phyloP scores from a whole-genome alignment of 2,113 vertebrate genomes.

The Stictonetta naevosa region DNA sequence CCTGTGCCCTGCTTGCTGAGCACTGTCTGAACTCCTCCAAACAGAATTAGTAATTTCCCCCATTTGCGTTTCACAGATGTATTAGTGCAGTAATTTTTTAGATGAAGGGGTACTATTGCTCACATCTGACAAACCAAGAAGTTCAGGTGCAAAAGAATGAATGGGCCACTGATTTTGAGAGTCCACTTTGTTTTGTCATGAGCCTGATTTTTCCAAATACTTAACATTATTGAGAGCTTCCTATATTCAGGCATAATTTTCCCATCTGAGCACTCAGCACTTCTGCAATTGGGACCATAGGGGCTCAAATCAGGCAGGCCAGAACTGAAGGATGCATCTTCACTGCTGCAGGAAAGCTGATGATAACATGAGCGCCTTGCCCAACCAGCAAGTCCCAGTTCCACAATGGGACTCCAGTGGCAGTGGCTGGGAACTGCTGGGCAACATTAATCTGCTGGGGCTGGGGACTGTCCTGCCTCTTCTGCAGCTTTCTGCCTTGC shows the following conservation, averaged over 20 bases:
- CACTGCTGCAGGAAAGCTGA: background rate
- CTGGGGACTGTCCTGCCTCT: background rate
- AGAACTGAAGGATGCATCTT: background rate
- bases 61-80: conserved; percentile 63
- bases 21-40: conserved; percentile 47
- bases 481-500: background rate
- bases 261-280: conserved; percentile 32
- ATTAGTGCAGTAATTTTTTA: background rate
- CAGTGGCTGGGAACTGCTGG: background rate
- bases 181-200: conserved; percentile 41
- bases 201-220: conserved; percentile 59
- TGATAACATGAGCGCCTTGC: background rate
- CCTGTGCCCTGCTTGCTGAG: conserved; percentile 15
- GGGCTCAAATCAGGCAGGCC: background rate
- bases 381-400: background rate
- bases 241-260: conserved; percentile 47
- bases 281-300: background rate
- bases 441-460: background rate
- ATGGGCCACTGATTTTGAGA: conserved; percentile 67
- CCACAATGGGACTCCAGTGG: background rate
- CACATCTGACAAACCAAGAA: conserved; percentile 57
- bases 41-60: conserved; percentile 11
- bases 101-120: conserved; percentile 44
- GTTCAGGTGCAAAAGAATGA: conserved; percentile 66
- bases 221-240: conserved; percentile 42